Base-by-base conservation (phyloP, 2,113 vertebrate genomes). In the Macrotus californicus region DNA sequence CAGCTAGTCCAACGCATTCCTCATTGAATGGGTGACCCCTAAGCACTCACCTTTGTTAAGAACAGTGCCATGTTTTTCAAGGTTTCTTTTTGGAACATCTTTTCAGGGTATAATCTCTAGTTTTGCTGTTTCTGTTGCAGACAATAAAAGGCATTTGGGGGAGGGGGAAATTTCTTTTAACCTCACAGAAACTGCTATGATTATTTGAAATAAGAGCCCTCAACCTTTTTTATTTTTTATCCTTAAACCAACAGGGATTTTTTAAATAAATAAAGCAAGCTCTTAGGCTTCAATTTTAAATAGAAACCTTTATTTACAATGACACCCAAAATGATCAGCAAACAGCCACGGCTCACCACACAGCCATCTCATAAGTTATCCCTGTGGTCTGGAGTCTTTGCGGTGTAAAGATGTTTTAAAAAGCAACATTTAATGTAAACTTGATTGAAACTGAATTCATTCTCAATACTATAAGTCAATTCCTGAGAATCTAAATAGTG, bases 301-400 rank as follows among this genome's bases (percentile, higher is more conserved):
- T 99, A 99, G 98, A 99, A 99, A 99, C 99, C 98, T 99, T 99
- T 99, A 99, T 99, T 99, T 99, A 99, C 99, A 99, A 98, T 94
- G 98, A 99, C 99, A 99, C 99, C 98, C 99, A 98, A 98, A 98
- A 98, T 91, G 98, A 96, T 98, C 98, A 98, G 95, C 98, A 97
- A 98, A 97, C 94, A 97, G 98, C 98, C 98, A 98, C 97, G 98
- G 98, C 98, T 99, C 99, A 99, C 98, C 99, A 98, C 98, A 97
- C 87, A 98, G 97, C 97, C 98, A 96, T 92, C 92, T 98, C 97
- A 91, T 94, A 97, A 98, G 96, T 96, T 96, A 97, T 96, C 95
- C 96, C 93, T 41, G 76, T 94, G 89, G 64, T 96, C 95, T 97
- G n/a, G 81, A 95, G 88, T 96, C 96, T 98, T 93, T 98, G 96